Percentiles rank a stretch among this genome's conserved stretches.
Evolutionary conservation across 2,888 invertebrate species (phyloP).

Genomic region (Ernsta delagoae): DNA sequence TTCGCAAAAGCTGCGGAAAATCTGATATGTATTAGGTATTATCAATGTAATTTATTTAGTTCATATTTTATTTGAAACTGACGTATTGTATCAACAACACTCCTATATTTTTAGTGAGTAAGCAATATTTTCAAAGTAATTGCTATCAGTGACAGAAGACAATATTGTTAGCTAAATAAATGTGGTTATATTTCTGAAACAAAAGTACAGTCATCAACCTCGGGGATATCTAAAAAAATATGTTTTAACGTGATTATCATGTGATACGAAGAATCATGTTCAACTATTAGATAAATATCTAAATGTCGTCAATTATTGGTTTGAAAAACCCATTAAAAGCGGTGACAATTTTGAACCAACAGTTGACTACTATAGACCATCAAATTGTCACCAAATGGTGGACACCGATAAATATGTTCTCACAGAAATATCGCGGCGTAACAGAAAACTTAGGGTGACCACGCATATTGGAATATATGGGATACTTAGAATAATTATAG

Average conservation of each 20-base stretch:
- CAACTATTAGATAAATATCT: conserved; percentile 36
- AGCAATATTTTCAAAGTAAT: conserved; percentile 3
- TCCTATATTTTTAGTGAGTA: not conserved
- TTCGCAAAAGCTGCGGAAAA: no score
- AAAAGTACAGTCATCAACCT: not conserved
- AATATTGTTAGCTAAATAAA: conserved; percentile 8
- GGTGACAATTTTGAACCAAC: no score
- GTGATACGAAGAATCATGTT: conserved; percentile 29
- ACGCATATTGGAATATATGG: not conserved
- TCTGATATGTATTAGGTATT: no score
- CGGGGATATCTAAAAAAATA: not conserved
- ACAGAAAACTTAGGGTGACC: conserved; percentile 10
- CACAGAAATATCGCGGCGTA: conserved; percentile 6
- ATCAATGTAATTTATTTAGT: not conserved
- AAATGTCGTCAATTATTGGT: conserved; percentile 38
- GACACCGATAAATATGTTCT: conserved; percentile 37
- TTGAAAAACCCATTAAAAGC: no score
- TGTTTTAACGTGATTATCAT: conserved; percentile 18
- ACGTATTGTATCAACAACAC: not conserved
- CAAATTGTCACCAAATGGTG: conserved; percentile 42
- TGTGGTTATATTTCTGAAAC: conserved; percentile 6
- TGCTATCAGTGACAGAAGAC: conserved; percentile 5
- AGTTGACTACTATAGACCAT: conserved; percentile 29
- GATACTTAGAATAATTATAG: not conserved
- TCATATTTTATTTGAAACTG: not conserved